Evolutionary conservation across 37 sponge, comb jelly and placozoan species (phyloP).

Genomic region (Oopsacas minuta): DNA sequence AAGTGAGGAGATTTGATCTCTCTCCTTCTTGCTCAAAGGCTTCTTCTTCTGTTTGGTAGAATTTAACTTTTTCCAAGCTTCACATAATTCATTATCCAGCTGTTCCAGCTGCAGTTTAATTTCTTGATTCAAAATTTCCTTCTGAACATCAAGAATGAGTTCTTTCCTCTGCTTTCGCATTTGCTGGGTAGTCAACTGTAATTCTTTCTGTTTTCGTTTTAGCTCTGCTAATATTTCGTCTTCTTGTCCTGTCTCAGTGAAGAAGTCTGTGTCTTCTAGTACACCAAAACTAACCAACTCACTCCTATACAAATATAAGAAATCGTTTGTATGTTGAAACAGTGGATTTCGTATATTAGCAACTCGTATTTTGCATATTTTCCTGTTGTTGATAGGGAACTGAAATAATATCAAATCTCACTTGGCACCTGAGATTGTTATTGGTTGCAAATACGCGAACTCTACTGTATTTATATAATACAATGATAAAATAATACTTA

Average conservation of each 20-base stretch:
- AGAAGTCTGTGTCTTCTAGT: background rate
- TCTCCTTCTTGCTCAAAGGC: background rate
- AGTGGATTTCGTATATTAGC: too few species aligned
- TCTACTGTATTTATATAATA: too few species aligned
- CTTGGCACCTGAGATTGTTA: too few species aligned
- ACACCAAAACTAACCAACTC: background rate
- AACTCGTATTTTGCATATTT: too few species aligned
- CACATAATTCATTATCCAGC: background rate
- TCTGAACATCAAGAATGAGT: background rate
- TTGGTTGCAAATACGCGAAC: too few species aligned
- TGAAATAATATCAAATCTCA: too few species aligned
- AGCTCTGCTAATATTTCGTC: background rate
- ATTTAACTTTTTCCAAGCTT: background rate
- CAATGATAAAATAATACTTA: too few species aligned
- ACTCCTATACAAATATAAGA: too few species aligned
- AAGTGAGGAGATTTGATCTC: background rate
- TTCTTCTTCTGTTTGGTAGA: constrained; percentile 2
- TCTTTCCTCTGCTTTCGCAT: background rate
- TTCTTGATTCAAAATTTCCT: background rate
- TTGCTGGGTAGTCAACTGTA: background rate
- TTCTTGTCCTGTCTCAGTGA: constrained; percentile 11
- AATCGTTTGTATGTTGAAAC: too few species aligned
- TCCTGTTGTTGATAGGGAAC: too few species aligned
- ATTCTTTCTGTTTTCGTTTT: background rate
- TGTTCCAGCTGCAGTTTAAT: background rate